Evolutionary conservation across 2,888 invertebrate species (phyloP), one percentile per base, ranked within the genome.

Genomic region (Cerceris rybyensis): DNA sequence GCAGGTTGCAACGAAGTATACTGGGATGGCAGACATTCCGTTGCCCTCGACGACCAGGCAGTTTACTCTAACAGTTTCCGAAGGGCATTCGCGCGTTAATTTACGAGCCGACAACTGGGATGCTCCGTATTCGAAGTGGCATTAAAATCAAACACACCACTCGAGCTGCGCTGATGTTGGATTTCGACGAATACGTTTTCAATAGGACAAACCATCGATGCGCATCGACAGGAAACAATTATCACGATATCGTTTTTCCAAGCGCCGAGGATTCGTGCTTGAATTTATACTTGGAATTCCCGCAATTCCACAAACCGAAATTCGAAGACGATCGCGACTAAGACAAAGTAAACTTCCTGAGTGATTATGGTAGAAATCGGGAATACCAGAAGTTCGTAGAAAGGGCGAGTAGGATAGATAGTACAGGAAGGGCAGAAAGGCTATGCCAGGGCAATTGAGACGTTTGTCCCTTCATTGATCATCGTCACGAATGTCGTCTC

Each of bases 381-480:
- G 54, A 11, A 58, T 7, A 17, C 17, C 5, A 46, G 28, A 9
- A 11, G 46, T 4, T 28, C 28, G 28, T 28, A 4, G 28, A 28
- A 28, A 28, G 28, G 28, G 1, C 28, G 28, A 28, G 28, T 2
- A 28, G 28, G 28, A 28, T 4, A 4, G 28, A 28, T 1, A 28
- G 28, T 28, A 4, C 28, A 8, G 61, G 17, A 49, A 50, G 6
- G 50, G 49, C 61, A 68, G 69, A 42, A 49, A 76, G 17, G 54
- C 14, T 68, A 46, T 11, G 50, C 52, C 59, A 41, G 63, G 14
- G 17, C 39, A 55, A 78, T 79, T 74, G 73, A 64, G 61, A 17
- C 54, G 61, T 61, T 66, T 73, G 9, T 43, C 41, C n/a, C 59
- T 0, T 61, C 70, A 67, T 73, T 79, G 73, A 73, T 67, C 52